phyloP scores from a whole-genome alignment of 2,888 invertebrate genomes.

The Spodoptera exigua region DNA sequence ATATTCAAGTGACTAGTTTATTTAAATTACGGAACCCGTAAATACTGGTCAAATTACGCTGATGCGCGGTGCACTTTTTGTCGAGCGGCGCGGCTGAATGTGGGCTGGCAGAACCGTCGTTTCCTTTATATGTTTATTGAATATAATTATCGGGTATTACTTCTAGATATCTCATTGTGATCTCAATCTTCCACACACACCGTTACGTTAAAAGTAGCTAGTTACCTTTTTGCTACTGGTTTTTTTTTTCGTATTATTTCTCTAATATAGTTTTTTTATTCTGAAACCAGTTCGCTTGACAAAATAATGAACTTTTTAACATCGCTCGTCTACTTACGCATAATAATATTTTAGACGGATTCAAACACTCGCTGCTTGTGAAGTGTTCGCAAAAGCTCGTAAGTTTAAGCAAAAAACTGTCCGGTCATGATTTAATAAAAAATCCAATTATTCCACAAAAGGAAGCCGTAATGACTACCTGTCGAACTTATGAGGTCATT shows the following conservation, averaged over 20 bases:
- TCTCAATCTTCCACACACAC: conserved; percentile 17
- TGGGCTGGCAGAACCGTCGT: conserved; percentile 52
- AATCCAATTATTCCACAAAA: conserved; percentile 69
- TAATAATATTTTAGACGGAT: conserved; percentile 27
- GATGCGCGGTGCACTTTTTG: conserved; percentile 39
- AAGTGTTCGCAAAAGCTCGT: conserved; percentile 38
- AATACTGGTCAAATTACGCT: conserved; percentile 35
- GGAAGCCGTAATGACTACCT: conserved; percentile 61
- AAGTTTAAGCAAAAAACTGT: conserved; percentile 53
- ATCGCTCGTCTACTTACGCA: conserved; percentile 10
- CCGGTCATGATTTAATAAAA: conserved; percentile 60
- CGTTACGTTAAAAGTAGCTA: conserved; percentile 32
- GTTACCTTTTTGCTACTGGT: conserved; percentile 28
- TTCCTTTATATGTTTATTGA: conserved; percentile 68
- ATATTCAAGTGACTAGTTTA: conserved; percentile 55
- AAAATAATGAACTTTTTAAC: conserved; percentile 21
- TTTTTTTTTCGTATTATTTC: conserved; percentile 5
- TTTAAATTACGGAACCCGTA: conserved; percentile 57
- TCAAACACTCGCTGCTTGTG: conserved; percentile 18
- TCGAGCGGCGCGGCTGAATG: conserved; percentile 31
- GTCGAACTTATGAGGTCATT: conserved; percentile 55
- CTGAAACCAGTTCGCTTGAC: conserved; percentile 6
- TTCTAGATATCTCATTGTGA: conserved; percentile 49
- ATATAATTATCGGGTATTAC: conserved; percentile 65
- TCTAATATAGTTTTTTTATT: conserved; percentile 7